Conservation (phyloP, 2,797 vertebrate genomes). For the Coluber constrictor region DNA sequence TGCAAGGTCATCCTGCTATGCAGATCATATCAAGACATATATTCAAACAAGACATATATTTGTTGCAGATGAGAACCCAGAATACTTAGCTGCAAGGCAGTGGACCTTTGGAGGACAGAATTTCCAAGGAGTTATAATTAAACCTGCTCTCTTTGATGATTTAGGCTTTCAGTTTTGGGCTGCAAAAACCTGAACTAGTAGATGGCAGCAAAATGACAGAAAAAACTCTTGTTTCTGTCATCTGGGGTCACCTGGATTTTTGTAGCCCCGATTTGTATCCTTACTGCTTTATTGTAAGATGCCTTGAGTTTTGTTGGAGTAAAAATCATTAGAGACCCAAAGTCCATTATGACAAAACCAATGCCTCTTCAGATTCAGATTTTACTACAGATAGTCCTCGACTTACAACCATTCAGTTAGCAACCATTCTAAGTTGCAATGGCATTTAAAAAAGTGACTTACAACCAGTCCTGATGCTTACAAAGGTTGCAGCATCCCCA, state of each 20-base stretch:
- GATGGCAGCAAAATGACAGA: not conserved
- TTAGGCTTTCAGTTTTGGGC: not conserved
- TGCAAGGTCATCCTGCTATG: not conserved
- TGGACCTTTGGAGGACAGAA: not conserved
- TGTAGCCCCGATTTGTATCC: not conserved
- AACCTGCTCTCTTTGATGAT: not conserved
- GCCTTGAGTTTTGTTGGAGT: not conserved
- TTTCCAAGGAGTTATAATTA: not conserved
- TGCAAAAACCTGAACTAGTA: not conserved
- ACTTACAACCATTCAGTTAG: too few species aligned
- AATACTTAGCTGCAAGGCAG: not conserved
- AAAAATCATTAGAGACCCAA: not conserved
- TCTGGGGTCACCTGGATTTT: not conserved
- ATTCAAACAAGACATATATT: not conserved
- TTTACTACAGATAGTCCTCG: not conserved
- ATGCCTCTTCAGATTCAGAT: not conserved
- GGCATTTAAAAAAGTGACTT: not conserved
- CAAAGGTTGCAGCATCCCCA: not conserved
- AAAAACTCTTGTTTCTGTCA: not conserved
- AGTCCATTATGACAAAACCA: not conserved
- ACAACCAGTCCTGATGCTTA: not conserved
- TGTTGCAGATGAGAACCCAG: not conserved
- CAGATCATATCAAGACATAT: not conserved
- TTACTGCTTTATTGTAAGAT: not conserved
- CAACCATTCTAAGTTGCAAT: too few species aligned